Evolutionary conservation across 2,888 invertebrate species (phyloP).

Genomic region (Tetranychus piercei): DNA sequence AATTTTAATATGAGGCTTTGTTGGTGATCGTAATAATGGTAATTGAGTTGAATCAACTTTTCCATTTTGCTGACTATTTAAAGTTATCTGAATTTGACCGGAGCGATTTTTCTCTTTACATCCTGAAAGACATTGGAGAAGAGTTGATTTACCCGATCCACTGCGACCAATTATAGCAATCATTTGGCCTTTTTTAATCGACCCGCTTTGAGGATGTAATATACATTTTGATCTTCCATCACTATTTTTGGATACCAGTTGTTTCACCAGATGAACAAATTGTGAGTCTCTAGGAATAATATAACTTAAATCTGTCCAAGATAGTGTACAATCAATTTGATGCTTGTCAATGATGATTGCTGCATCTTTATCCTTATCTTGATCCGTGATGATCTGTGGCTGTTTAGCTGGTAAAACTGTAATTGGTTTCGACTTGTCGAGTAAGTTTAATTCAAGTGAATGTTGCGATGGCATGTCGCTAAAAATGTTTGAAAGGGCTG

Average conservation of each 20-base stretch:
- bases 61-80: background rate
- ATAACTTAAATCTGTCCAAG: background rate
- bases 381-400: too few species aligned
- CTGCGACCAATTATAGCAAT: constrained; percentile 19
- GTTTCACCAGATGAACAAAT: background rate
- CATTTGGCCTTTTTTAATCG: constrained; percentile 13
- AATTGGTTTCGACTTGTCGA: background rate
- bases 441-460: background rate
- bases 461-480: background rate
- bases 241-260: background rate
- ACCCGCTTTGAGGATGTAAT: constrained; percentile 13
- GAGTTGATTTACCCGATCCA: constrained; percentile 20
- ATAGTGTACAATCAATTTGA: constrained; percentile 2
- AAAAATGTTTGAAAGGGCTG: background rate
- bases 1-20: constrained; percentile 13
- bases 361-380: background rate
- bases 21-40: background rate
- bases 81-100: constrained; percentile 15
- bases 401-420: too few species aligned
- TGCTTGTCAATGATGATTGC: background rate
- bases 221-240: background rate
- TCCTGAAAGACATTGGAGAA: constrained; percentile 17
- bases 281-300: background rate
- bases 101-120: constrained; percentile 6
- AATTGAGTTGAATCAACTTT: background rate